Percentiles rank a stretch among this genome's conserved stretches.
Conservation (phyloP, 2,888 invertebrate genomes). For the Chromoteleia sp. region DNA sequence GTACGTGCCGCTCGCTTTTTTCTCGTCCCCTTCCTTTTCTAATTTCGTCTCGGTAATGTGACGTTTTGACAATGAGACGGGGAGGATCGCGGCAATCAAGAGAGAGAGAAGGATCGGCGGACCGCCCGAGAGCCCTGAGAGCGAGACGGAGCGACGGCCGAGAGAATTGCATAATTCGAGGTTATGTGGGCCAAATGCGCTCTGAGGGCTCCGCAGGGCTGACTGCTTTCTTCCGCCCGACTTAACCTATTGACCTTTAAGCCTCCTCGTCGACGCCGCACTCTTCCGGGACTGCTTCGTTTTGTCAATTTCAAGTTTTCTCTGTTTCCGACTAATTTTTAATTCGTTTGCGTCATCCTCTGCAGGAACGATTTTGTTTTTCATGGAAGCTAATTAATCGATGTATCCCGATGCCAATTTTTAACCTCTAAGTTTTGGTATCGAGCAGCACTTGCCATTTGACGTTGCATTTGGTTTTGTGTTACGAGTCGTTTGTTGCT, state of each 20-base stretch:
- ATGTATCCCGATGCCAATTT: neutral
- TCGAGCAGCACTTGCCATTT: neutral
- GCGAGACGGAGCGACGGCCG: slow-evolving; percentile 13
- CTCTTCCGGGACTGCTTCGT: neutral
- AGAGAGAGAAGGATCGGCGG: neutral
- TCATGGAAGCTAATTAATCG: neutral
- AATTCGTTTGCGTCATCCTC: too few relatives aligned
- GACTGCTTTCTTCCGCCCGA: slow-evolving; percentile 1
- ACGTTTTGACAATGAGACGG: slow-evolving; percentile 37
- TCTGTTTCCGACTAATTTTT: too few relatives aligned
- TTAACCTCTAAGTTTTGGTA: neutral
- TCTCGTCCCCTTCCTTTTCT: neutral
- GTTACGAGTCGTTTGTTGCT: neutral
- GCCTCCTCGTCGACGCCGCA: neutral
- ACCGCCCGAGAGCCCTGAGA: too few relatives aligned
- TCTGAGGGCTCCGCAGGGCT: neutral
- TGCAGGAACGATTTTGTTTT: neutral
- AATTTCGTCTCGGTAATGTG: neutral
- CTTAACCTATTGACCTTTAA: slow-evolving; percentile 34
- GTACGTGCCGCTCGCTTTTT: slow-evolving; percentile 29
- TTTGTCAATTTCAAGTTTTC: too few relatives aligned
- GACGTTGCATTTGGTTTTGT: neutral
- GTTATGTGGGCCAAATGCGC: slow-evolving; percentile 53
- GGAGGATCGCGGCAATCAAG: neutral
- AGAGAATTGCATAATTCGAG: slow-evolving; percentile 58